Base-by-base conservation (phyloP, 1,140 invertebrate genomes). In the Trachymyrmex septentrionalis region DNA sequence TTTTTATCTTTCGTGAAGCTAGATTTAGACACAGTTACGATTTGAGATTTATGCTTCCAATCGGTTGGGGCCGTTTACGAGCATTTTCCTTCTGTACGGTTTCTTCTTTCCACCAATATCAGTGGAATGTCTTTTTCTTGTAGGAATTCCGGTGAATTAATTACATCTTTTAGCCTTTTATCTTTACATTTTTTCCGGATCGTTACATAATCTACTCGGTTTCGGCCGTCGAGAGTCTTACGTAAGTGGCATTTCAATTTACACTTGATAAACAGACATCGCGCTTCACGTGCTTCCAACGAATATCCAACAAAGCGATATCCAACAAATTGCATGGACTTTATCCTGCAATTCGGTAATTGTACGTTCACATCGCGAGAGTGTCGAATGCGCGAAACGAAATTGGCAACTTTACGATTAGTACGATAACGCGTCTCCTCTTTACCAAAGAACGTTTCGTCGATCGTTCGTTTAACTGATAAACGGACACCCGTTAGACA, bases 401-500 rank as follows among this genome's bases (percentile, higher is more conserved):
- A 66, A 66, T 3, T 78, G 14, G 16, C 63, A 44, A 14, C 12
- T 72, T 7, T 30, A 19, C 6, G 10, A 82, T 82, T 72, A 72
- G 34, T 72, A 57, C 48, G 67, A 82, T 59, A 71, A 71, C 12
- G n/a, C 48, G 19, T 73, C 30, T 38, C 44, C 44, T 59, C 16
- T 6, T 21, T 34, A 4, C 21, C 19, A 30, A 44, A 10, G 38
- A 44, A 44, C 24, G 34, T 44, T 34, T 66, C 71, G 64, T 44
- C n/a, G 19, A 75, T 81, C 53, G 71, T 48, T 38, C 48, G n/a
- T 48, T 50, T 14, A 50, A 3, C 16, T 59, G 34, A 55, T n/a
- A 55, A 67, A 57, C 81, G 57, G 50, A 76, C 77, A 88, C 76
- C 63, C 78, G 75, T 50, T 82, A 87, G 67, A 89, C 87, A 85